These are phyloP conservation scores for Asteroscopus sphinx DNA, from an alignment of 2,888 invertebrate species.

Conservation along the genomic window DNA sequence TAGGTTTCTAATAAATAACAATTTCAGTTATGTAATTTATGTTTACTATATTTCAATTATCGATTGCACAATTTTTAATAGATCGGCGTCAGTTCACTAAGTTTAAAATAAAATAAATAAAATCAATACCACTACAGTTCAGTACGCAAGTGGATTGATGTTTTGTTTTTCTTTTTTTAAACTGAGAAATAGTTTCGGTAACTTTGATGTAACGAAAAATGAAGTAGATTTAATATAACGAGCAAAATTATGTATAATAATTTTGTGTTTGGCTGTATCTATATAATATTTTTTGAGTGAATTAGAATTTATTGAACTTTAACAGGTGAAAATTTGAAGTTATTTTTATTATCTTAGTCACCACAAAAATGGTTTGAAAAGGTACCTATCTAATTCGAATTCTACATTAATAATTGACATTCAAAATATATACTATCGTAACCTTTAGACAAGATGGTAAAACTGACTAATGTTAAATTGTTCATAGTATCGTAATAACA, in stretches of 20 bases:
- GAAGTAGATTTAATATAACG: slow-evolving; percentile 26
- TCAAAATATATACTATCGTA: too few relatives aligned
- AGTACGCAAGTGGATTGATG: slow-evolving; percentile 51
- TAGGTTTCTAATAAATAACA: slow-evolving; percentile 2
- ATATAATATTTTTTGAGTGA: background rate
- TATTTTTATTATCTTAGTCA: background rate
- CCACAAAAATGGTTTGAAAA: too few relatives aligned
- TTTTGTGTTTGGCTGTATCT: slow-evolving; percentile 19
- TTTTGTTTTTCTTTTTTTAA: slow-evolving; percentile 23
- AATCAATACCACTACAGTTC: slow-evolving; percentile 29
- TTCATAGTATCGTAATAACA: background rate
- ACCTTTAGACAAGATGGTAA: background rate
- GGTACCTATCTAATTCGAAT: too few relatives aligned
- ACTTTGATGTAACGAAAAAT: slow-evolving; percentile 39
- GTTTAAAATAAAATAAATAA: slow-evolving; percentile 39
- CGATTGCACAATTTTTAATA: slow-evolving; percentile 43
- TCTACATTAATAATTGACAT: too few relatives aligned
- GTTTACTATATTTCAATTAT: slow-evolving; percentile 42
- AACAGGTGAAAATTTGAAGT: background rate
- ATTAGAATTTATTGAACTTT: background rate
- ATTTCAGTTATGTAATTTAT: slow-evolving; percentile 10
- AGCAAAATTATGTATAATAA: background rate
- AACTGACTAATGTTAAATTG: background rate
- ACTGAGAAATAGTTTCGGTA: slow-evolving; percentile 37
- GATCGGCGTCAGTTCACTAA: slow-evolving; percentile 26